Base-by-base conservation (phyloP, 2,888 invertebrate genomes). In the Vannuccia rotundouncinata region DNA sequence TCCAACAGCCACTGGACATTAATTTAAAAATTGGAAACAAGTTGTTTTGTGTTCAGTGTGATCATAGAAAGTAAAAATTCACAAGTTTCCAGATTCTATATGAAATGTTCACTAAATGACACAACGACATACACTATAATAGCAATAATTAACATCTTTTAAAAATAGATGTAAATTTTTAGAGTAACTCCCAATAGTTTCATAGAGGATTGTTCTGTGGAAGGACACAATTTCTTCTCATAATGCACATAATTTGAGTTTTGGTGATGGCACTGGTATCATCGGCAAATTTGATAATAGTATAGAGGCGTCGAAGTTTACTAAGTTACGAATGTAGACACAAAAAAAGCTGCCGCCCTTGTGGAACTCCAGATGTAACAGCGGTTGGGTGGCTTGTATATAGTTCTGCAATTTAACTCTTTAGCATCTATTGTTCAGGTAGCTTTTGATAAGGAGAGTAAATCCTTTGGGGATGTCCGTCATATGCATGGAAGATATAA, bases 281-380 rank as follows among this genome's bases (percentile, higher is more conserved):
- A 27, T 66, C 66, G 25, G 66, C 25, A 5, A 66, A 66, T 66
- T 66, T 66, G 66, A 66, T 66, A 66, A 66, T 66, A 66, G 66
- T 66, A n/a, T n/a, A 66, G 25, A 66, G 66, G 66, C 66, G 66
- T 66, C 66, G 66, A 66, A 66, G 25, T 66, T 66, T 66, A 66
- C 66, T 45, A 45, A 45, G 45, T 45, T 45, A 45, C 45, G 45
- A 45, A 45, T 45, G 45, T 45, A 45, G 45, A 45, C 45, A 45
- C 5, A 45, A 45, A 10, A 45, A 17, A 17, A 17, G 45, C 17
- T 66, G 66, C 22, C 66, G 66, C 22, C 66, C 22, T 66, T 66
- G 66, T 66, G 66, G 66, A 66, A 66, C 66, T 66, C 66, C 22
- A 66, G 66, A 66, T 22, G 66, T 66, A 27, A 66, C 22, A 66